phyloP scores from a whole-genome alignment of 2,113 vertebrate species.

The Catagonus wagneri region DNA sequence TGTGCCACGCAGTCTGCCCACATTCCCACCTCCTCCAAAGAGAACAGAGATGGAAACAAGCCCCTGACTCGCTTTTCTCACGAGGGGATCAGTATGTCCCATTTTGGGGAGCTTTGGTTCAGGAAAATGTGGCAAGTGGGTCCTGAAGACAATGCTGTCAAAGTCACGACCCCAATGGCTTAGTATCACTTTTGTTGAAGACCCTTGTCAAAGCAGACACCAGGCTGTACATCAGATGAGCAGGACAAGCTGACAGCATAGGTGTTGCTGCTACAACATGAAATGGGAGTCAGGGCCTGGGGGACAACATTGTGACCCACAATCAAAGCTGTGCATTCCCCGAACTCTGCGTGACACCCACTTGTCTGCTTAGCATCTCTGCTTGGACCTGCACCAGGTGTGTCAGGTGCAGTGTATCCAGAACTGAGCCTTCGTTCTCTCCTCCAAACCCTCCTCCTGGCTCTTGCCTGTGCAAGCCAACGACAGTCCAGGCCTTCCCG shows the following conservation, averaged over 20 bases:
- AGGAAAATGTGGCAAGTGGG: background rate
- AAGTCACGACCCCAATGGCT: background rate
- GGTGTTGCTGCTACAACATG: background rate
- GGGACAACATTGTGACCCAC: background rate
- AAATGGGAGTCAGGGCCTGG: background rate
- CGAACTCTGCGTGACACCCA: background rate
- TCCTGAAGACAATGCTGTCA: background rate
- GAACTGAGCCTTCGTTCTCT: background rate
- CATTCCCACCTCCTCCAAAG: background rate
- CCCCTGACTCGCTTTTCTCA: background rate
- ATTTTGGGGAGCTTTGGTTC: background rate
- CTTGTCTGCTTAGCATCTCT: background rate
- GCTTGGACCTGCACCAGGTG: background rate
- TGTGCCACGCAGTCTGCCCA: background rate
- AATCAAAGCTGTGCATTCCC: background rate
- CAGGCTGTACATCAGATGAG: background rate
- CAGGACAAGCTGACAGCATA: background rate
- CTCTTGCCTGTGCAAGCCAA: background rate
- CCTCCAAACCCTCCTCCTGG: background rate
- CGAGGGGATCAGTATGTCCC: background rate
- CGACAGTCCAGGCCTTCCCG: background rate
- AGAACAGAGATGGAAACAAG: background rate
- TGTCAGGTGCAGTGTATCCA: background rate
- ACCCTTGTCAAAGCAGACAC: background rate
- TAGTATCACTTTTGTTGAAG: background rate